Percentiles rank a stretch among this genome's conserved stretches.
Conservation (phyloP, 1,140 invertebrate species). For the Pseudachorutes palmiensis region DNA sequence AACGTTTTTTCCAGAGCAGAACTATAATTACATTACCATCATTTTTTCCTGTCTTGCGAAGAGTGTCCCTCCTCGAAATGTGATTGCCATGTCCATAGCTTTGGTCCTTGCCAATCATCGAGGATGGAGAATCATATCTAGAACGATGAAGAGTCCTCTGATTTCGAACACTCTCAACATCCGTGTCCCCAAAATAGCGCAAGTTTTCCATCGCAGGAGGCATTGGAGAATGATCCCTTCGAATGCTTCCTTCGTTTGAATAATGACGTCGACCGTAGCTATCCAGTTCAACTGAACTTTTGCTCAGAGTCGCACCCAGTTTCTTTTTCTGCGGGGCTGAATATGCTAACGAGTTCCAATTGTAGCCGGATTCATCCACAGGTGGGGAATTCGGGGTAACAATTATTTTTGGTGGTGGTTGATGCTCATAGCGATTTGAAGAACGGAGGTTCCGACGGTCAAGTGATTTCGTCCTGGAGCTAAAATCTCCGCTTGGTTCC, state of each 20-base stretch:
- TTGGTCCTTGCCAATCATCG: too few species aligned
- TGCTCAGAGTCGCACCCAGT: slow-evolving; percentile 15
- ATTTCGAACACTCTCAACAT: slow-evolving; percentile 40
- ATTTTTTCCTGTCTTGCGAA: neutral
- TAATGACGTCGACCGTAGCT: neutral
- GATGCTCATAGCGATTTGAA: slow-evolving; percentile 11
- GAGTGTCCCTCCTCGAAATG: slow-evolving; percentile 18
- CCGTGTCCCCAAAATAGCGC: slow-evolving; percentile 71
- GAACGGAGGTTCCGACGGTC: slow-evolving; percentile 19
- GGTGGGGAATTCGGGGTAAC: slow-evolving; percentile 31
- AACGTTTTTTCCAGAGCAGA: neutral
- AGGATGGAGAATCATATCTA: neutral
- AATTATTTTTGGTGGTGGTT: slow-evolving; percentile 24
- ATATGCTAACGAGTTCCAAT: neutral
- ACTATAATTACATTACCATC: neutral
- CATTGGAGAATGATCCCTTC: neutral
- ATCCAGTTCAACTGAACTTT: slow-evolving; percentile 24
- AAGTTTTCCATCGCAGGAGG: slow-evolving; percentile 48
- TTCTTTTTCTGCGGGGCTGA: neutral
- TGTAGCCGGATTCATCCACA: neutral
- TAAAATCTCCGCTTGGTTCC: neutral
- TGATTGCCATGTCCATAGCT: too few species aligned
- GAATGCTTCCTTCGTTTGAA: too few species aligned
- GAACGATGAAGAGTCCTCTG: neutral
- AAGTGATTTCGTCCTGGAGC: slow-evolving; percentile 24